These are phyloP conservation scores for Noctua pronuba DNA, from an alignment of 2,888 invertebrate species.

Conservation along the genomic window DNA sequence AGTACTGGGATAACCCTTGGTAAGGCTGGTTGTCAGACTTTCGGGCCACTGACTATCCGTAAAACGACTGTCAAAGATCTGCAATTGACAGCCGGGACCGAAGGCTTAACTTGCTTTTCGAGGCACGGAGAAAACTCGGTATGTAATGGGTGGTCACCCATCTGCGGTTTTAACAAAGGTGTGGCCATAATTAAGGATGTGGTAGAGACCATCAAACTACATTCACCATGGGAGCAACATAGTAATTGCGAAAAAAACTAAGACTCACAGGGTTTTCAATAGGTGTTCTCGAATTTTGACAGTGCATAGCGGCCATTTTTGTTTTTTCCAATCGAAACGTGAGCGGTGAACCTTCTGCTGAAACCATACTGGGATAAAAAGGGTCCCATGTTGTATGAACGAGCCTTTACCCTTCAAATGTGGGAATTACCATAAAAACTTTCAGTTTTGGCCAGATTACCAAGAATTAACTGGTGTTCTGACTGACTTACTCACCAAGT, in stretches of 20 bases:
- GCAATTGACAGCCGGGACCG: too few relatives aligned
- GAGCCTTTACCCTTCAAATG: neutral
- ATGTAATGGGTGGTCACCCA: neutral
- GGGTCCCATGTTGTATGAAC: neutral
- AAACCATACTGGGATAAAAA: neutral
- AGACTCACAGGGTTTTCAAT: too few relatives aligned
- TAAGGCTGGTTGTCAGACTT: neutral
- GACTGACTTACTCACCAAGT: slow-evolving; percentile 84
- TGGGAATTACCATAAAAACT: neutral
- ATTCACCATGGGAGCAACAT: too few relatives aligned
- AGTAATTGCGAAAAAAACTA: too few relatives aligned
- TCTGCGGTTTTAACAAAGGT: neutral
- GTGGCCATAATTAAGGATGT: neutral
- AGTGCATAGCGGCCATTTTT: neutral
- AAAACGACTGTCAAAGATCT: neutral
- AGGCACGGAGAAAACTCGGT: neutral
- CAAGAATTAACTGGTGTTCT: slow-evolving; percentile 76
- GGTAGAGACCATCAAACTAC: neutral
- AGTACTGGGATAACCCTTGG: neutral
- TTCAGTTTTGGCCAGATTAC: neutral
- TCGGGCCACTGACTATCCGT: neutral
- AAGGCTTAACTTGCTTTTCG: too few relatives aligned
- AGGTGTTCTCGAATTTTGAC: neutral
- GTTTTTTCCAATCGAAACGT: neutral
- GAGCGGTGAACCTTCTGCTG: neutral